Base-by-base conservation (phyloP, 2,797 vertebrate genomes). In the Simalia tracyae region DNA sequence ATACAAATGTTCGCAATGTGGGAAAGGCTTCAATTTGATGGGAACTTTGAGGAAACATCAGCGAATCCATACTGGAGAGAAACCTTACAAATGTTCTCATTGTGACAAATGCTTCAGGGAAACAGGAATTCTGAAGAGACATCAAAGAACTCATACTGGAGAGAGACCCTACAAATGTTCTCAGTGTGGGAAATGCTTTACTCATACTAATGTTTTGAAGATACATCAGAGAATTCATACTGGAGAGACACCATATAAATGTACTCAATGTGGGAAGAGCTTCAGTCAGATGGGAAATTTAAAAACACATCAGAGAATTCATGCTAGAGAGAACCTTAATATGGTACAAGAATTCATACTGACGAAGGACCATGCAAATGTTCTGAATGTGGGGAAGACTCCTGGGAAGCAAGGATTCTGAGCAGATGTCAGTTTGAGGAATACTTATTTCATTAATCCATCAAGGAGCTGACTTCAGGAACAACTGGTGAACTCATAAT, bases 171-270 rank as follows among this genome's bases (percentile, higher is more conserved):
- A 61, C 57, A 87, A 60, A 46, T 60, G 86, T 42, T 11, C 57
- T 12, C 56, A 86, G 57, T 86, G 85, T 12, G 85, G 46, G 94
- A 93, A 84, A 92, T 96, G 36, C 36, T 81, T 81, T 46, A 81
- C 72, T 22, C 72, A 81, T 11, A 24, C 72, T 19, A 81, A 81
- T 0, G 72, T 81, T 24, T 81, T 81, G 72, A 81, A 81, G 72
- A 81, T 81, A 46, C 72, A 81, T 22, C 72, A 81, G 36, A 81
- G 72, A 0, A 81, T 81, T 9, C 72, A 81, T 36, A 81, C 72
- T 81, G 72, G 72, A 19, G 72, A 81, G 72, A 81, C 72, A 1
- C 72, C 72, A 0, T 81, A 81, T 24, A 81, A 81, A 54, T 89
- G 63, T 22, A 2, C 26, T 4, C 63, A 68, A 0, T 81, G 72